A percentile compares a stretch with the other conserved stretches of the same genome.
Evolutionary conservation across 2,888 invertebrate genomes (phyloP).

Genomic region (Pinctada fucata): DNA sequence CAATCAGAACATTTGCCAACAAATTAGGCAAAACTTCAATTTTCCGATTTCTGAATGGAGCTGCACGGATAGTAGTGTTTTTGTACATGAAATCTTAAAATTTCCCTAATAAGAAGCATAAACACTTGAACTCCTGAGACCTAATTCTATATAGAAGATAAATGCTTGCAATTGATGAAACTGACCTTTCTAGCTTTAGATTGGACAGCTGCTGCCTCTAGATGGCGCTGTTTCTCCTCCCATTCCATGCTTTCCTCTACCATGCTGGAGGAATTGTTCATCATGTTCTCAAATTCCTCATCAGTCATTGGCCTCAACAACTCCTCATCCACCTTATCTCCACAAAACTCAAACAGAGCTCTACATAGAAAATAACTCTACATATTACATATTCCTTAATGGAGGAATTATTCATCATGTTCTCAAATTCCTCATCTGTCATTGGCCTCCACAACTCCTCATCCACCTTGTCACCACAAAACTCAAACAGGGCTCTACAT

Average conservation of each 20-base stretch:
- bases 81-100: no score
- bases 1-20: no score
- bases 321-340: slow-evolving; percentile 8
- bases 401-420: slow-evolving; percentile 33
- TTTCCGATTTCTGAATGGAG: no score
- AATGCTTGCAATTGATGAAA: no score
- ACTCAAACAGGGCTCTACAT: slow-evolving; percentile 14
- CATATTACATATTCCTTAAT: slow-evolving; percentile 1
- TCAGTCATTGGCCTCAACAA: slow-evolving; percentile 28
- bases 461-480: slow-evolving; percentile 5
- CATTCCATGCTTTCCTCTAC: slow-evolving; percentile 46
- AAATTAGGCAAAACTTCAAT: no score
- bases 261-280: slow-evolving; percentile 31
- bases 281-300: slow-evolving; percentile 41
- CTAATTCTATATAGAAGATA: no score
- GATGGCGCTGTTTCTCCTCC: slow-evolving; percentile 47
- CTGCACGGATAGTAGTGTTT: no score
- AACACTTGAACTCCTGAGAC: no score
- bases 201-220: slow-evolving; percentile 32
- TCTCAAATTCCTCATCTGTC: slow-evolving; percentile 45
- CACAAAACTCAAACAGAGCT: slow-evolving; percentile 18
- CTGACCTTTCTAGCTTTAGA: slow-evolving; percentile 1
- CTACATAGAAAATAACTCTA: neutral
- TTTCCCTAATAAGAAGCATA: no score
- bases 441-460: slow-evolving; percentile 12